phyloP scores from a whole-genome alignment of 2,797 vertebrate genomes.

The Falco cherrug region DNA sequence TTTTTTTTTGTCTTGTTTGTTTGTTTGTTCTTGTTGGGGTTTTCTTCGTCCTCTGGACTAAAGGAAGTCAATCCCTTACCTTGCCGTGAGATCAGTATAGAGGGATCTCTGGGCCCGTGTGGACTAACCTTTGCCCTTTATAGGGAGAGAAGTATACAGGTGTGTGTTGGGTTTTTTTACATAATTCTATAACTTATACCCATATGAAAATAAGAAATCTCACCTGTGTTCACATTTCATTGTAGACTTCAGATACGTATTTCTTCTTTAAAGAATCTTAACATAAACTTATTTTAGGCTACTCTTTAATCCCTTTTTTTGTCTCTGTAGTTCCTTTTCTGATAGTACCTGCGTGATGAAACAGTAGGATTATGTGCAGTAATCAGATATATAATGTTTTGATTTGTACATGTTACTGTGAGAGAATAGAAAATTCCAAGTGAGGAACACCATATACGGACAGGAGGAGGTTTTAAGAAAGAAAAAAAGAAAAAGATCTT shows the following conservation, averaged over 20 bases:
- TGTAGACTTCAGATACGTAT: not conserved
- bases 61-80: not conserved
- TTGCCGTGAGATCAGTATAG: not conserved
- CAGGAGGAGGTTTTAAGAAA: not conserved
- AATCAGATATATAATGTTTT: not conserved
- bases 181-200: not conserved
- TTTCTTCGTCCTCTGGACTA: not conserved
- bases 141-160: not conserved
- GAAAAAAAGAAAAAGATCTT: not conserved
- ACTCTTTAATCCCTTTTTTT: not conserved
- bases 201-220: not conserved
- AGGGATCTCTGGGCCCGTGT: not conserved
- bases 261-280: not conserved
- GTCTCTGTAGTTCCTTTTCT: not conserved
- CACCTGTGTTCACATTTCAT: not conserved
- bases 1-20: too few relatives aligned
- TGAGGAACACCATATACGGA: not conserved
- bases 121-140: not conserved
- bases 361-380: not conserved
- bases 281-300: not conserved
- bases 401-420: not conserved
- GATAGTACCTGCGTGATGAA: not conserved
- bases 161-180: not conserved
- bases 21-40: too few relatives aligned
- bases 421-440: not conserved